These are phyloP conservation scores for Gymnocypris eckloni DNA, from an alignment of 2,797 vertebrate species.

Conservation along the genomic window DNA sequence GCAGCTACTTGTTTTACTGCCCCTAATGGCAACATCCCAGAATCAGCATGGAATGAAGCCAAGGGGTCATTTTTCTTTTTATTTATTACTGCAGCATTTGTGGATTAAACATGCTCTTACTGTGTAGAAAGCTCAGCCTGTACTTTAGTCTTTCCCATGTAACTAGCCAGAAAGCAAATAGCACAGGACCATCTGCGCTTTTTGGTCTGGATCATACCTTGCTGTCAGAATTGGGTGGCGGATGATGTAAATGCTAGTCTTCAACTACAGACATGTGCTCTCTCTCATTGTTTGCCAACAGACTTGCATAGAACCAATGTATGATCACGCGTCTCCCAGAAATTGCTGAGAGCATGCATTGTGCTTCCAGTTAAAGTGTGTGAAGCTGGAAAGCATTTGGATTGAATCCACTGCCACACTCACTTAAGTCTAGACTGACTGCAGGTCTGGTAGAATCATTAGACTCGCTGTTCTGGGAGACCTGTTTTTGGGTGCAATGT, in stretches of 20 bases:
- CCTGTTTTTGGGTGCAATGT: not conserved
- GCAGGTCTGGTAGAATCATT: conserved; percentile 17
- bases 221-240: conserved; percentile 34
- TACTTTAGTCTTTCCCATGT: conserved; percentile 11
- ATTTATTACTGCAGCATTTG: conserved; percentile 19
- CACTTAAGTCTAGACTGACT: not conserved
- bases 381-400: conserved; percentile 30
- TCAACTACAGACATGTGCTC: conserved; percentile 27
- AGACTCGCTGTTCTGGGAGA: not conserved
- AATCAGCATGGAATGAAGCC: conserved; percentile 11
- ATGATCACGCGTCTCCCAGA: conserved; percentile 5
- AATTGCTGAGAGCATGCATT: conserved; percentile 2
- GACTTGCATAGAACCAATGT: not conserved
- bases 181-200: not conserved
- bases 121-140: conserved; percentile 18
- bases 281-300: conserved; percentile 18
- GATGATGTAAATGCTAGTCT: conserved; percentile 41
- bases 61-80: not conserved
- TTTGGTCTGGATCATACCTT: conserved; percentile 42
- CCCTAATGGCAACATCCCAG: not conserved
- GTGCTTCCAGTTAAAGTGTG: conserved; percentile 21
- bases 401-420: conserved; percentile 12
- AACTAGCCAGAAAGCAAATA: conserved; percentile 36
- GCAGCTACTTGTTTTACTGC: conserved; percentile 7
- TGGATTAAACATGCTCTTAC: not conserved